Evolutionary conservation across 1,140 invertebrate genomes (phyloP).

Genomic region (Lordiphosa clarofinis): DNA sequence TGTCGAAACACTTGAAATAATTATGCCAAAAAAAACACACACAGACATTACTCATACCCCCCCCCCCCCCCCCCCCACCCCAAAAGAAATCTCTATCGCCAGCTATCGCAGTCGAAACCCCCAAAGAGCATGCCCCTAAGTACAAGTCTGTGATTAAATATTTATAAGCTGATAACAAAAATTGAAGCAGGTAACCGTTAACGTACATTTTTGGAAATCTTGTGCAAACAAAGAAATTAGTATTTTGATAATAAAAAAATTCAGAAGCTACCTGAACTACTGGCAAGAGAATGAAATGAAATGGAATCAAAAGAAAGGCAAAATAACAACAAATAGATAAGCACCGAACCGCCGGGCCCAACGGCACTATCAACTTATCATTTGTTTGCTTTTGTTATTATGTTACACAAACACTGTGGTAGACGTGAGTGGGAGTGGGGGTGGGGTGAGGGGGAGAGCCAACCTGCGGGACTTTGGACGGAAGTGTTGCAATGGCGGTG

Average conservation of each 20-base stretch:
- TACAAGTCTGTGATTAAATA: slow-evolving; percentile 77
- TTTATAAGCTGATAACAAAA: slow-evolving; percentile 73
- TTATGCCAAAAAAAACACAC: slow-evolving; percentile 23
- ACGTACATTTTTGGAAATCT: slow-evolving; percentile 56
- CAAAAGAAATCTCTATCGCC: slow-evolving; percentile 18
- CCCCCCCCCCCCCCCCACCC: slow-evolving; percentile 13
- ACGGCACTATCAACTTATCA: slow-evolving; percentile 70
- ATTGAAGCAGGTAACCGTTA: slow-evolving; percentile 53
- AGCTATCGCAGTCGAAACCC: slow-evolving; percentile 35
- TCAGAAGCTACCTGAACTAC: slow-evolving; percentile 70
- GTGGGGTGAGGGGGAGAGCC: neutral
- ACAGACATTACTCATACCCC: slow-evolving; percentile 58
- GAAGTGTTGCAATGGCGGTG: slow-evolving; percentile 49
- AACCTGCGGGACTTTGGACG: slow-evolving; percentile 15
- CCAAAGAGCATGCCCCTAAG: slow-evolving; percentile 49
- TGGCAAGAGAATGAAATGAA: slow-evolving; percentile 23
- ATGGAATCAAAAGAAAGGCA: slow-evolving; percentile 8
- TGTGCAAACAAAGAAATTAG: slow-evolving; percentile 75
- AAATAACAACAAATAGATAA: slow-evolving; percentile 71
- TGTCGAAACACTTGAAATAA: slow-evolving; percentile 75
- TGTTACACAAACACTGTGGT: slow-evolving; percentile 67
- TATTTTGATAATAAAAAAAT: slow-evolving; percentile 78
- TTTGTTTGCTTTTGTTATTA: slow-evolving; percentile 77
- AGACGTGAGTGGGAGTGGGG: slow-evolving; percentile 12
- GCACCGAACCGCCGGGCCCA: slow-evolving; percentile 14